These are phyloP conservation scores for Epizoanthus stellaris DNA, from an alignment of 92 coral and sea anemone species.

Conservation along the genomic window DNA sequence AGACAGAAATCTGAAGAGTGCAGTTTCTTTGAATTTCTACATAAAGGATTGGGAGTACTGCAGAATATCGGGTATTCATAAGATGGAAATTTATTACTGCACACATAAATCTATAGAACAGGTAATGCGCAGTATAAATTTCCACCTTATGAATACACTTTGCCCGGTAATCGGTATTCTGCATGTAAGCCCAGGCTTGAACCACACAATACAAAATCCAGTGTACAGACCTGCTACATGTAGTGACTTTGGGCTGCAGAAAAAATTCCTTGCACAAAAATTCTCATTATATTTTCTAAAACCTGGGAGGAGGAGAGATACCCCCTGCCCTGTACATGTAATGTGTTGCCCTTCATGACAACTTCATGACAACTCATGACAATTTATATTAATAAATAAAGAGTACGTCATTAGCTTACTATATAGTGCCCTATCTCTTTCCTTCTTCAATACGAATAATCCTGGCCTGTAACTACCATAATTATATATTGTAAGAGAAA, in stretches of 20 bases:
- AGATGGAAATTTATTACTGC: not conserved
- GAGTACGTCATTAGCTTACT: too few relatives aligned
- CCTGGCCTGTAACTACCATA: too few relatives aligned
- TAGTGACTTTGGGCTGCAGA: slow-evolving; percentile 5
- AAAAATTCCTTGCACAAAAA: not conserved
- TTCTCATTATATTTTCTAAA: not conserved
- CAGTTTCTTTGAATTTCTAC: slow-evolving; percentile 3
- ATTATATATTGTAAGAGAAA: too few relatives aligned
- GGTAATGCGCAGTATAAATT: not conserved
- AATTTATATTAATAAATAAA: too few relatives aligned
- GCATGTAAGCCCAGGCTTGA: not conserved
- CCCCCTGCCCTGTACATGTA: slow-evolving; percentile 4
- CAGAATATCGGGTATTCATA: not conserved
- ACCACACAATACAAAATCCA: not conserved
- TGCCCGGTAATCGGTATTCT: not conserved
- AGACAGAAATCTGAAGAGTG: not conserved
- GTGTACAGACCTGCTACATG: not conserved
- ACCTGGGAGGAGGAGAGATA: slow-evolving; percentile 1
- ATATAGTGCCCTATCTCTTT: too few relatives aligned
- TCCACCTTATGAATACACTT: slow-evolving; percentile 2
- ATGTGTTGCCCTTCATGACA: not conserved
- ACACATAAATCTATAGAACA: slow-evolving; percentile 1
- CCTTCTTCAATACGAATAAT: too few relatives aligned
- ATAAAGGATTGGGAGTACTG: slow-evolving; percentile 3
- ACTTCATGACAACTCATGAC: too few relatives aligned